Base-by-base conservation (phyloP, 2,797 vertebrate species). In the Sebastes melanostomus region DNA sequence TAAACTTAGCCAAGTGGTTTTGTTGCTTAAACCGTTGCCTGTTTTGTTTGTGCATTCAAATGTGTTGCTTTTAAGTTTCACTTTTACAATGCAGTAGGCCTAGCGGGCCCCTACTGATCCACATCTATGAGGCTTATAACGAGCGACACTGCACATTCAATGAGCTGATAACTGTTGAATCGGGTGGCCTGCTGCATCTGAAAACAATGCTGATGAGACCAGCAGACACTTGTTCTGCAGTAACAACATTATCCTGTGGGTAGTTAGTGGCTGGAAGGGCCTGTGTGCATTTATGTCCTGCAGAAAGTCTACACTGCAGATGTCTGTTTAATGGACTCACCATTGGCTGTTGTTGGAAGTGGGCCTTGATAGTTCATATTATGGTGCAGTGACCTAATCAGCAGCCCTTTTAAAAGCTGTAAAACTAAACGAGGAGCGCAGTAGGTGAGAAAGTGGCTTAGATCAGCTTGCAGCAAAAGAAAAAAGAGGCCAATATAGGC, bases 301-400 rank as follows among this genome's bases (percentile, higher is more conserved):
- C 58, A 46, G 63, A 56, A 54, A 56, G 59, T 55, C 32, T 12
- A 20, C 8, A n/a, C 59, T 38, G 59, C 36, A 78, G 65, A 59
- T 52, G 34, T 38, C 36, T 76, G 24, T 68, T 77, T 84, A 68
- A 84, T 63, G 61, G 72, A 71, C 66, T 55, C 52, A 12, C 3
- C 24, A 42, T 25, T 18, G 36, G 50, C 63, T 77, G 46, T 27
- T 72, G 71, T 62, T 63, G 16, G 30, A 16, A 54, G 46, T 4
- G 8, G 25, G 27, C 60, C 72, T 58, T 63, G 50, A 38, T 50
- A n/a, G 54, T 63, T 68, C 25, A 65, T 46, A 60, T 77, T 46
- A 42, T 32, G 69, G 52, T 76, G 14, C 32, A 11, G 10, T 52
- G 42, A 38, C 55, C 52, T 63, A 24, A 59, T 82, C 58, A 73